A percentile compares a stretch with the other conserved stretches of the same genome.
phyloP scores from a whole-genome alignment of 2,113 vertebrate genomes.

The Todiramphus chloris region DNA sequence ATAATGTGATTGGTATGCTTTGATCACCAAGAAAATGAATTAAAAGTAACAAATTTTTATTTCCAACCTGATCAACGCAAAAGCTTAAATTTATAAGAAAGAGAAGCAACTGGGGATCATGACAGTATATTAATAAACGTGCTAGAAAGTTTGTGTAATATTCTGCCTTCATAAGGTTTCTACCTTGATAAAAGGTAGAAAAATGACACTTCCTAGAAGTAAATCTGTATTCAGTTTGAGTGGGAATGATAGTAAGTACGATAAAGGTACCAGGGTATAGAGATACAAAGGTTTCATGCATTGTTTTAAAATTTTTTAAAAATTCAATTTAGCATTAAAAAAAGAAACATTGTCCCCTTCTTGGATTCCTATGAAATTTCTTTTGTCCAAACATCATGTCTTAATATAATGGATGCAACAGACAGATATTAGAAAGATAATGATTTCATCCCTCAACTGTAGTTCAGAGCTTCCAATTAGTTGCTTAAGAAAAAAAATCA shows the following conservation, averaged over 20 bases:
- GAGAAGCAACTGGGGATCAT: neutral
- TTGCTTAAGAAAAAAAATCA: neutral
- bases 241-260: neutral
- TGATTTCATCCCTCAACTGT: neutral
- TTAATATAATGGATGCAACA: neutral
- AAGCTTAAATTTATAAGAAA: neutral
- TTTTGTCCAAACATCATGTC: neutral
- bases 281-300: neutral
- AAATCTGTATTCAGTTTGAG: neutral
- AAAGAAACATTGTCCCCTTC: neutral
- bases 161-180: neutral
- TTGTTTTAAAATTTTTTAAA: neutral
- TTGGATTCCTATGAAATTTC: neutral
- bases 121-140: neutral
- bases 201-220: neutral
- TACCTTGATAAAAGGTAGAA: neutral
- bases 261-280: neutral
- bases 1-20: neutral
- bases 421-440: neutral
- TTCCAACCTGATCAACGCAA: neutral
- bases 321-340: neutral
- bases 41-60: neutral
- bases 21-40: neutral
- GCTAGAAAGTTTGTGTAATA: neutral
- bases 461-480: neutral